Percentiles rank a stretch among this genome's conserved stretches.
These are phyloP conservation scores for Homalodisca vitripennis DNA, from an alignment of 1,140 invertebrate genomes.

Conservation along the genomic window DNA sequence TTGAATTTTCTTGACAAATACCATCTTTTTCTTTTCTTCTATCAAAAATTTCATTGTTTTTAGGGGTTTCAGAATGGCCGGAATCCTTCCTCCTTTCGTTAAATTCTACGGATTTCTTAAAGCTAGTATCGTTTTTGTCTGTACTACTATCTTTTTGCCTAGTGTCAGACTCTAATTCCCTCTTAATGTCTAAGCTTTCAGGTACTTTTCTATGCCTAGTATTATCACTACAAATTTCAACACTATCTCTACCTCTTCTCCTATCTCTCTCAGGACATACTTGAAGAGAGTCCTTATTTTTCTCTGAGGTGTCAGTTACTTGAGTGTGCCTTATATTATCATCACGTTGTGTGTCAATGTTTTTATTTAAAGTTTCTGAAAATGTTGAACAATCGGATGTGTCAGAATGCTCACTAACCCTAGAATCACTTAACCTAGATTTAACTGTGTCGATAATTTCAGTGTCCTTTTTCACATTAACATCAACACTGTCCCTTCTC, in stretches of 20 bases:
- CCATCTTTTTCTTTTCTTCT: constrained; percentile 33
- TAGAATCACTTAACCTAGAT: constrained; percentile 32
- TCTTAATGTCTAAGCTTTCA: constrained; percentile 36
- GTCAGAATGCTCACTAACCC: constrained; percentile 31
- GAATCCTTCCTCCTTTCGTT: constrained; percentile 29
- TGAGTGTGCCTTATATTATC: constrained; percentile 33
- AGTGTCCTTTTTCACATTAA: constrained; percentile 32
- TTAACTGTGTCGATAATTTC: constrained; percentile 23
- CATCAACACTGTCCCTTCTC: constrained; percentile 34
- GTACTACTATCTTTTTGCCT: constrained; percentile 19
- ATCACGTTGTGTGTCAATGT: constrained; percentile 14
- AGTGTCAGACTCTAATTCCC: constrained; percentile 32
- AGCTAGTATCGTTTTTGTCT: constrained; percentile 19
- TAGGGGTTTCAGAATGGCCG: constrained; percentile 35
- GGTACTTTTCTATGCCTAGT: constrained; percentile 41
- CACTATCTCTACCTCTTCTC: constrained; percentile 38
- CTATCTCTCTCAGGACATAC: constrained; percentile 39
- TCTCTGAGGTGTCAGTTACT: constrained; percentile 33
- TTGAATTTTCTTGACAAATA: constrained; percentile 28
- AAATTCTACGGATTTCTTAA: constrained; percentile 31
- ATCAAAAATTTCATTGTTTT: constrained; percentile 33
- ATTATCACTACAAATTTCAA: constrained; percentile 37
- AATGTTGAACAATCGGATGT: constrained; percentile 26
- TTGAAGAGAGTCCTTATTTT: constrained; percentile 40
- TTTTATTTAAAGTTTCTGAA: constrained; percentile 10